phyloP scores from a whole-genome alignment of 2,113 vertebrate genomes.

The Semnornis frantzii region DNA sequence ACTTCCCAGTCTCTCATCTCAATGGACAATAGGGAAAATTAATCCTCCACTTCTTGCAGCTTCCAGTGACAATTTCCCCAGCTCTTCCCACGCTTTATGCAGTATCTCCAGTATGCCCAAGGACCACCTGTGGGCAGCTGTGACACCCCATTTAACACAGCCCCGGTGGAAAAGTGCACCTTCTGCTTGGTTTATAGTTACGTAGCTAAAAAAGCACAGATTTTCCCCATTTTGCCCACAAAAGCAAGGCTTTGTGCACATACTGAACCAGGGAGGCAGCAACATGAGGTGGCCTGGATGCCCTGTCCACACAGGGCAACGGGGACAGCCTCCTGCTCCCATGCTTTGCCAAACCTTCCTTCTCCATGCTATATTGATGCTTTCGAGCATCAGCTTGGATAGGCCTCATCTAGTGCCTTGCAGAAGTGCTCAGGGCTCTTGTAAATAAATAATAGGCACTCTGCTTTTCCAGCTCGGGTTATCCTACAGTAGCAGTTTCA shows the following conservation, averaged over 20 bases:
- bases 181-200: not conserved
- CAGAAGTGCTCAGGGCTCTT: not conserved
- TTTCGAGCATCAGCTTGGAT: not conserved
- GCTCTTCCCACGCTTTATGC: not conserved
- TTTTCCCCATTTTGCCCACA: not conserved
- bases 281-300: not conserved
- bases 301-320: rapidly evolving
- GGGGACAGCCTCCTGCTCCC: not conserved
- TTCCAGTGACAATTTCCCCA: not conserved
- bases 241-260: not conserved
- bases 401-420: not conserved
- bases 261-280: rapidly evolving
- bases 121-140: not conserved
- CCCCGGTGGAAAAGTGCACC: not conserved
- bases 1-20: not conserved
- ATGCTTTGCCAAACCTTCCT: not conserved
- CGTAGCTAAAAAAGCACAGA: not conserved
- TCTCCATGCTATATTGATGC: rapidly evolving
- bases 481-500: not conserved
- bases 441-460: not conserved
- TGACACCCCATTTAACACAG: not conserved
- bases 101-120: not conserved
- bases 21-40: not conserved
- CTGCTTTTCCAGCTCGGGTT: not conserved
- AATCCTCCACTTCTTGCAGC: not conserved